Evolutionary conservation across 2,888 invertebrate genomes (phyloP).

Genomic region (Eristalis arbustorum): DNA sequence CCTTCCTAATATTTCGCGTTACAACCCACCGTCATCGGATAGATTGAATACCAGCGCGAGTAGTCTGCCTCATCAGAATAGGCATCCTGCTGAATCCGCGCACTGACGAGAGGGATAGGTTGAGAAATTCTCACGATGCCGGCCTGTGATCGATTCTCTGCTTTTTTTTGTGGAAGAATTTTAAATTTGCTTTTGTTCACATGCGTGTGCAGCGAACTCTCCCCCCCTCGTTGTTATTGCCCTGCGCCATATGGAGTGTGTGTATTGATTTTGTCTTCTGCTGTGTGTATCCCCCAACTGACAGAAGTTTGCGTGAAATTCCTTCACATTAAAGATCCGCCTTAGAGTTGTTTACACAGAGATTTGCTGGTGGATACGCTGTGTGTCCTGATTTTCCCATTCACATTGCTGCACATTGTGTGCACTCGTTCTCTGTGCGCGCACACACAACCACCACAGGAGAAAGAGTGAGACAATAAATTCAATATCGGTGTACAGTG

Average conservation of each 20-base stretch:
- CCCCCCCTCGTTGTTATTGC: conserved; percentile 34
- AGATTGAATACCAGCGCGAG: conserved; percentile 40
- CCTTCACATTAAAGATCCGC: conserved; percentile 57
- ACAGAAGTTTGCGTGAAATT: conserved; percentile 61
- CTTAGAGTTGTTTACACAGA: conserved; percentile 48
- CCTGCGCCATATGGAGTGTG: conserved; percentile 62
- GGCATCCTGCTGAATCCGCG: conserved; percentile 14
- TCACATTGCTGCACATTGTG: conserved; percentile 50
- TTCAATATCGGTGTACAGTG: conserved; percentile 41
- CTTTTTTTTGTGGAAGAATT: conserved; percentile 7
- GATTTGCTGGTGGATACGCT: conserved; percentile 36
- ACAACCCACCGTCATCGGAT: conserved; percentile 59
- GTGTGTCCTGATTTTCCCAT: conserved; percentile 65
- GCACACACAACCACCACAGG: background rate
- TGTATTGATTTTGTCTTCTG: conserved; percentile 48
- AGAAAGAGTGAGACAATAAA: conserved; percentile 65
- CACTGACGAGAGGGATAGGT: background rate
- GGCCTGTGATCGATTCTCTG: conserved; percentile 54
- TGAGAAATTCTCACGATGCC: conserved; percentile 64
- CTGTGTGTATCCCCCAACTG: conserved; percentile 18
- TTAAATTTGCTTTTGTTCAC: background rate
- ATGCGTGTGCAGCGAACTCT: background rate
- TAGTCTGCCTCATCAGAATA: conserved; percentile 26
- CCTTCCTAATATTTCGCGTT: conserved; percentile 57
- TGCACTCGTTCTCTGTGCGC: conserved; percentile 10